Evolutionary conservation across 1,140 invertebrate species (phyloP), one percentile per base, ranked within the genome.

Genomic region (Ooceraea biroi): DNA sequence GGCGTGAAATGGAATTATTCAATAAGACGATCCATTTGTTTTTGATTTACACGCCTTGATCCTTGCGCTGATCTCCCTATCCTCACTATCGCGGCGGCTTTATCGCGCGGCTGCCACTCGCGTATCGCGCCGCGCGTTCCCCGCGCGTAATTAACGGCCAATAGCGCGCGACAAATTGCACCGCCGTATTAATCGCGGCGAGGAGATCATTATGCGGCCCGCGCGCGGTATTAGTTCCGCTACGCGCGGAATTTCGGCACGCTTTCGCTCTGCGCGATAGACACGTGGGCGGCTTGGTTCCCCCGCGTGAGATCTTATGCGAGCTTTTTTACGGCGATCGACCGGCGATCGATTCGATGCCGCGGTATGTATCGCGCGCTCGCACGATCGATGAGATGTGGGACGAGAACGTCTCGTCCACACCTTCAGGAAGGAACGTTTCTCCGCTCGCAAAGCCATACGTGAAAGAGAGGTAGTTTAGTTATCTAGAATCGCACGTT

Each of bases 331-430:
- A 74, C 57, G 22, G 10, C 12, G 57, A 80, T 69, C 68, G 85
- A 72, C 71, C 63, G 48, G n/a, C 69, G 61, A 55, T 74, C 69
- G 84, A 82, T 86, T 86, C 77, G 36, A 36, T 36, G 7, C 36
- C 36, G 36, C 36, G 36, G 2, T 14, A 14, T 52, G 3, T 14
- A 85, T 76, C 84, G 66, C 69, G 61, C 83, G 84, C 82, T 76
- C 84, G 66, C 69, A 50, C 83, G 84, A 85, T 85, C 69, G n/a
- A 12, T 5, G 2, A 72, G 14, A 82, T 69, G 77, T 83, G 80
- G 84, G 69, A 74, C 84, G 84, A 63, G 78, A 85, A 83, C 58
- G 63, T 83, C n/a, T n/a, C n/a, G n/a, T 65, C 80, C 76, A 71
- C 84, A 74, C 84, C 69, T 76, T 65, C 84, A 41, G 46, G 76